Evolutionary conservation across 2,113 vertebrate genomes (phyloP), one percentile per base, ranked within the genome.

Genomic region (Abramis brama): DNA sequence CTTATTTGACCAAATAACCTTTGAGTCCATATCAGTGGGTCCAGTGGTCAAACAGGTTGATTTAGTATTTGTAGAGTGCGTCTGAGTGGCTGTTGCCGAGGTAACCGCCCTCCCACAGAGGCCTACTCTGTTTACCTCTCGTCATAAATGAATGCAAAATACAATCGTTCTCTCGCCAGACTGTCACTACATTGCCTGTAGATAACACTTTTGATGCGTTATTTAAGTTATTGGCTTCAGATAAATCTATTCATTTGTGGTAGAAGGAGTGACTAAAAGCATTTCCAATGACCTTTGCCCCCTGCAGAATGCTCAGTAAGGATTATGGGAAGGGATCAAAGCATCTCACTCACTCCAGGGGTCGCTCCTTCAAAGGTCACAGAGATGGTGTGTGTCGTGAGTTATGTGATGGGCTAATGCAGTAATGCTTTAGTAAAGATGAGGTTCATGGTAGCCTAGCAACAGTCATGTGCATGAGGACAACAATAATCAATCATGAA

Each of bases 1-100:
- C 79, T 66, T 50, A 50, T 71, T 73, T 59, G 66, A 83, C 81
- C 52, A 83, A 73, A 59, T 73, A 73, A 83, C 81, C 81, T 73
- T 73, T 83, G 68, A 71, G 52, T 73, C 68, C 21, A 19, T 57
- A 70, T 83, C 9, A 47, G 9, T 70, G 60, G 8, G 21, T 33
- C 23, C 30, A 73, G 50, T 33, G 30, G 82, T 59, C 82, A 57
- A 43, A 74, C 68, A 83, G 82, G 82, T 83, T 83, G 68, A 83
- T 83, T 83, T 83, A 57, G 68, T 83, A 43, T 83, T 55, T 83
- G 50, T 43, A 59, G 47, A 83, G 50, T 83, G 81, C 23, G 3
- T 73, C 21, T 73, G 82, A 83, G 43, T 73, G 68, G 68, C 30
- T 39, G 52, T 83, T 59, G 27, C 68, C 8, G 4, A 23, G 81